Evolutionary conservation across 1,140 invertebrate species (phyloP), one percentile per base, ranked within the genome.

Genomic region (Eriocheir sinensis): DNA sequence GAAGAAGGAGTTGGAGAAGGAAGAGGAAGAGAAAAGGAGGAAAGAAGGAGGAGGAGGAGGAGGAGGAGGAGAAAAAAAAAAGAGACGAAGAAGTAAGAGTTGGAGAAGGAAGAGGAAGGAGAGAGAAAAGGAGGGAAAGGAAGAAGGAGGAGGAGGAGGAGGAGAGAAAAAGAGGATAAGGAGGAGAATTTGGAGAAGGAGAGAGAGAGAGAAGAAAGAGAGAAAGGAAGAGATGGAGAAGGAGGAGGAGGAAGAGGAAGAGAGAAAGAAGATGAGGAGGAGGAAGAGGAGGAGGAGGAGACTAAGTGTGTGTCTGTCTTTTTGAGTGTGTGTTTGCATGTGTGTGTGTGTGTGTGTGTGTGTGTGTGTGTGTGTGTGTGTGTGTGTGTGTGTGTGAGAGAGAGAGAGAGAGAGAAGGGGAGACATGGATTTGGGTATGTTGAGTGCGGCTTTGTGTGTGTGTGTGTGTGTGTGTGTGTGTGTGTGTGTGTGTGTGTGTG

Each of bases 221-320:
- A 72, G 60, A 72, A n/a, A 72, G 60, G n/a, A n/a, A 72, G 60
- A 72, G 60, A 72, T 21, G n/a, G 60, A 72, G 60, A 72, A n/a
- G n/a, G 60, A 72, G 60, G n/a, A n/a, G n/a, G 60, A 72, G 60
- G 21, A n/a, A 72, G 60, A 72, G 60, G n/a, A n/a, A 72, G 60
- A 72, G 60, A 72, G 60, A 72, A n/a, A 72, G 60, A 72, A n/a
- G n/a, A n/a, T n/a, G 60, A 72, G n/a, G 60, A 72, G 60, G 6
- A 72, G 21, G n/a, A n/a, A n/a, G 60, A 72, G 21, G n/a, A 0
- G n/a, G 21, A n/a, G 4, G 8, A n/a, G n/a, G 21, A 72, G 60
- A n/a, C 2, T 21, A 8, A 48, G 15, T 48, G n/a, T n/a, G n/a
- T n/a, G n/a, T n/a, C n/a, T n/a, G n/a, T n/a, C n/a, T n/a, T n/a